A percentile compares a stretch with the other conserved stretches of the same genome.
Evolutionary conservation across 92 coral and sea anemone species (phyloP).

Genomic region (Ricordea florida): DNA sequence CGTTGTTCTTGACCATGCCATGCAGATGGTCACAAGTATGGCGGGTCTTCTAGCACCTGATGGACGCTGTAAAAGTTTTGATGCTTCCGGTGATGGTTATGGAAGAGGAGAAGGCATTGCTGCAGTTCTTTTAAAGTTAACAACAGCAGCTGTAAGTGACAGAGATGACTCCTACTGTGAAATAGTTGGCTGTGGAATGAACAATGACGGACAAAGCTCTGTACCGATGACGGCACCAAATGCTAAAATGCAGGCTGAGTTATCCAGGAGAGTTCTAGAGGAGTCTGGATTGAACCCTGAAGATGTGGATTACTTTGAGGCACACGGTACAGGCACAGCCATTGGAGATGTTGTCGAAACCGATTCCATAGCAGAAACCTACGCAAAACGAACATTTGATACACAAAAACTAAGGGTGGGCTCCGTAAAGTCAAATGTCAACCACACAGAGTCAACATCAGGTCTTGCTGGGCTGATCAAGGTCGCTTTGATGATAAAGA

Average conservation of each 20-base stretch:
- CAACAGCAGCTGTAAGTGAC: slow-evolving; percentile 39
- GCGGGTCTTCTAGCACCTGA: slow-evolving; percentile 89
- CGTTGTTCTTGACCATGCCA: slow-evolving; percentile 35
- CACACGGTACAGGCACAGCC: slow-evolving; percentile 92
- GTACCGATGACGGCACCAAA: slow-evolving; percentile 88
- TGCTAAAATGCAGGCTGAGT: slow-evolving; percentile 59
- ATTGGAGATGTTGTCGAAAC: slow-evolving; percentile 84
- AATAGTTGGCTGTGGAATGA: slow-evolving; percentile 78
- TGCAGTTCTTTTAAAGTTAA: slow-evolving; percentile 71
- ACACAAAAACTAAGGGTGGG: slow-evolving; percentile 65
- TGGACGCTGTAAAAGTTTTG: slow-evolving; percentile 87
- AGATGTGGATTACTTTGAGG: slow-evolving; percentile 75
- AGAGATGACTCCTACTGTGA: slow-evolving; percentile 72
- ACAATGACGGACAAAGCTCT: slow-evolving; percentile 90
- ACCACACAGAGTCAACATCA: slow-evolving; percentile 84
- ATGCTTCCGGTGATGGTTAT: slow-evolving; percentile 84
- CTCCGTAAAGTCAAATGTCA: slow-evolving; percentile 87
- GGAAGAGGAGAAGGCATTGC: slow-evolving; percentile 90
- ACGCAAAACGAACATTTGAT: slow-evolving; percentile 38
- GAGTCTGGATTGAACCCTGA: slow-evolving; percentile 57
- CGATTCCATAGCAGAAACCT: slow-evolving; percentile 66
- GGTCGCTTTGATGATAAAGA: slow-evolving; percentile 73
- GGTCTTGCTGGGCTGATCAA: slow-evolving; percentile 87
- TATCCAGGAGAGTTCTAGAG: slow-evolving; percentile 55
- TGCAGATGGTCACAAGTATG: slow-evolving; percentile 49